These are phyloP conservation scores for Drosophila mayaguana DNA, from an alignment of 2,888 invertebrate genomes.

Conservation along the genomic window DNA sequence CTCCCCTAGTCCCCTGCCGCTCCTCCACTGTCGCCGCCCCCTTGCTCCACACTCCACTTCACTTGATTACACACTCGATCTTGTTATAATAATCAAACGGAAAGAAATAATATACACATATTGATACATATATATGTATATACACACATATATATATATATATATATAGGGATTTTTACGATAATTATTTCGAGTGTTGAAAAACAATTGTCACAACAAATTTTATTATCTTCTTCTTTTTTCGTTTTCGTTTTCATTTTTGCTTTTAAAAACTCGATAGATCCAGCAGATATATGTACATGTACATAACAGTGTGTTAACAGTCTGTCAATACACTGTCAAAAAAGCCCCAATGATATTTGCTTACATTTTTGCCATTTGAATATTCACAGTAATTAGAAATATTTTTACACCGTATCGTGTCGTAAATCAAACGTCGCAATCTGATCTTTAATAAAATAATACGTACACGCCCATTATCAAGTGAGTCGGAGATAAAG, in stretches of 20 bases:
- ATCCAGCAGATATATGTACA: neutral
- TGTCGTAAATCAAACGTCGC: conserved; percentile 57
- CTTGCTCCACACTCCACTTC: conserved; percentile 36
- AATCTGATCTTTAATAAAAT: conserved; percentile 47
- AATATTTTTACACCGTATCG: conserved; percentile 39
- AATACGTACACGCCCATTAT: conserved; percentile 53
- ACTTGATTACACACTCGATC: conserved; percentile 71
- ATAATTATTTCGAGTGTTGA: conserved; percentile 78
- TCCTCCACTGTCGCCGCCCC: conserved; percentile 1
- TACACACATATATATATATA: conserved; percentile 60
- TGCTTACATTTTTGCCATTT: neutral
- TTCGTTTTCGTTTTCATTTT: neutral
- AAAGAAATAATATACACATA: conserved; percentile 58
- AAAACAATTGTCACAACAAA: conserved; percentile 57
- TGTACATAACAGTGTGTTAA: conserved; percentile 11
- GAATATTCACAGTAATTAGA: conserved; percentile 19
- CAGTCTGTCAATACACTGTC: conserved; percentile 5
- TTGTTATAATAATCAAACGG: conserved; percentile 68
- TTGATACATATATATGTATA: conserved; percentile 55
- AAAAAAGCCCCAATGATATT: neutral
- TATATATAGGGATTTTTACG: conserved; percentile 59
- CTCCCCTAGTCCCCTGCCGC: neutral
- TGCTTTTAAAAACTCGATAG: neutral
- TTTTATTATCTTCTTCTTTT: conserved; percentile 3
- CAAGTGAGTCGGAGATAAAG: conserved; percentile 17